Evolutionary conservation across 2,888 invertebrate species (phyloP), one percentile per base, ranked within the genome.

Genomic region (Mycogona germanica): DNA sequence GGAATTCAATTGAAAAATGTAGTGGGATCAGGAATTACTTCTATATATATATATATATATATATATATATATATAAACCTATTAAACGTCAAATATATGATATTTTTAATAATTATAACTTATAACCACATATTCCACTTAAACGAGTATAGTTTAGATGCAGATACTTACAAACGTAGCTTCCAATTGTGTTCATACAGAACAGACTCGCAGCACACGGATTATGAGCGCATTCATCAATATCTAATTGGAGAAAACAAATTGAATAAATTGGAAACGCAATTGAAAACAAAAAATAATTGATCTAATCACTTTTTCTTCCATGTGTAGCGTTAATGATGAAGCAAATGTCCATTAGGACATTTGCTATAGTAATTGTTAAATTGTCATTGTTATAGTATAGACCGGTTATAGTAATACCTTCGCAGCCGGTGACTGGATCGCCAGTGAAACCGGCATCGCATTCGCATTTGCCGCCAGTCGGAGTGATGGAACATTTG

Each of bases 141-240:
- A n/a, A n/a, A n/a, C n/a, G n/a, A n/a, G n/a, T n/a, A n/a, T n/a
- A 38, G 40, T 19, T 38, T 12, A 21, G 5, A 38, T 38, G 40
- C 40, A 9, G n/a, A 25, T 23, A 47, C 47, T 47, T 47, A 74
- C 91, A 92, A 59, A 87, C 88, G 67, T 83, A 88, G 42, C 85
- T 84, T 21, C 89, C 91, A 66, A 84, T 82, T 65, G 82, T 79
- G 66, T 91, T 91, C 45, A 89, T 76, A 64, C 92, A 92, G 63
- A 84, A 83, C 3, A 91, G 87, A n/a, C 84, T 87, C 64, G 84
- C 83, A 7, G 82, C 87, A 67, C 91, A 91, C 0, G 91, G 88
- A 59, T 81, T 78, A 63, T 82, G 81, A 7, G 19, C 17, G 65
- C 92, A 92, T 72, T 92, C 91, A 66, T 92, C 85, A 58, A 86